A percentile compares a stretch with the other conserved stretches of the same genome.
phyloP scores from a whole-genome alignment of 2,888 invertebrate genomes.

The Drosophila anomelani region DNA sequence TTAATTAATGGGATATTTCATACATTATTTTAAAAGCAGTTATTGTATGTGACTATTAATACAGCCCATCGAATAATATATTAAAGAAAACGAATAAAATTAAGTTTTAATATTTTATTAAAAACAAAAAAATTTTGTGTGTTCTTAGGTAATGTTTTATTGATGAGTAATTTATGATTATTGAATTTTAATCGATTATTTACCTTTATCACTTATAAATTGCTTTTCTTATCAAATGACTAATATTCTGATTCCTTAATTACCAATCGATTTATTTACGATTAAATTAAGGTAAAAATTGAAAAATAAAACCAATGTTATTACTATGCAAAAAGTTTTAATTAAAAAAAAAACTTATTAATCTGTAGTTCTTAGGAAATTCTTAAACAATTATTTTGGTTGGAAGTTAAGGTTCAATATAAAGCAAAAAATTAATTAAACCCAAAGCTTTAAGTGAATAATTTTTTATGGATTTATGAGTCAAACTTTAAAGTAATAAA shows the following conservation, averaged over 20 bases:
- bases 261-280: background rate
- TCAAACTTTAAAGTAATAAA: too few species aligned
- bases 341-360: too few species aligned
- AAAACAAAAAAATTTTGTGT: background rate
- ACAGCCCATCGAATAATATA: too few species aligned
- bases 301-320: too few species aligned
- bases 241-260: background rate
- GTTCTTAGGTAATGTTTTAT: background rate
- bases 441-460: too few species aligned
- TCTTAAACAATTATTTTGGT: too few species aligned
- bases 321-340: too few species aligned
- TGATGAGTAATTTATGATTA: background rate
- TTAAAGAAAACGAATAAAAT: background rate
- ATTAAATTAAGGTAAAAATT: background rate
- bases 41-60: too few species aligned
- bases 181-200: background rate
- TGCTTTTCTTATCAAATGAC: background rate
- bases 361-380: too few species aligned
- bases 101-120: background rate
- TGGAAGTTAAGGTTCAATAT: too few species aligned
- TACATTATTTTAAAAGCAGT: background rate
- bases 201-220: background rate
- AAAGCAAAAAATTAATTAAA: too few species aligned
- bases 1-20: background rate
- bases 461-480: too few species aligned